Percentiles rank a stretch among this genome's conserved stretches.
Evolutionary conservation across 2,113 vertebrate genomes (phyloP).

Genomic region (Poeciliopsis prolifica): DNA sequence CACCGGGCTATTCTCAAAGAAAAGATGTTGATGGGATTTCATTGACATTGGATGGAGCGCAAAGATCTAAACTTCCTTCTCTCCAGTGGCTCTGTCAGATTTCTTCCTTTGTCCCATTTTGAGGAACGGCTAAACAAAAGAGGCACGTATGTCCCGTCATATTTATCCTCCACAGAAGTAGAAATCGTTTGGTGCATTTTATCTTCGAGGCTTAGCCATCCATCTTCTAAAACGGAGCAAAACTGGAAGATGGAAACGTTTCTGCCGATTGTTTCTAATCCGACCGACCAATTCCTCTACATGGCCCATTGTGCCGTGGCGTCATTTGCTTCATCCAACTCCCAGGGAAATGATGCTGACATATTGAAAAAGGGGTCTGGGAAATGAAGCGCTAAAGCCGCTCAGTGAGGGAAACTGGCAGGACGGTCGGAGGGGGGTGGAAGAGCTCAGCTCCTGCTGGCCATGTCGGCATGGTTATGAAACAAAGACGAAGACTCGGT

Average conservation of each 20-base stretch:
- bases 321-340: conserved; percentile 2
- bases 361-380: conserved; percentile 29
- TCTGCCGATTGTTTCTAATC: background rate
- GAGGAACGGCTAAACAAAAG: no score
- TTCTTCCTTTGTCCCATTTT: no score
- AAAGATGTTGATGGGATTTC: no score
- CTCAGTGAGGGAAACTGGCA: conserved; percentile 5
- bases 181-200: no score
- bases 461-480: conserved; percentile 38
- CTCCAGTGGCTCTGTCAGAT: no score
- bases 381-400: conserved; percentile 5
- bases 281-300: background rate
- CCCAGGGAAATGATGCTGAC: conserved; percentile 23
- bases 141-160: no score
- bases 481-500: conserved; percentile 21
- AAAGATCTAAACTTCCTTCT: no score
- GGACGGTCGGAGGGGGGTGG: conserved; percentile 9
- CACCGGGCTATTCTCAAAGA: no score
- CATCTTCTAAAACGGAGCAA: background rate
- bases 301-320: background rate
- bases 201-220: background rate
- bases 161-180: no score
- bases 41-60: no score
- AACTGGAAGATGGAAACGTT: background rate
- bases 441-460: conserved; percentile 34